Conservation (phyloP, 2,797 vertebrate genomes). For the Acrossocheilus wenchowensis region DNA sequence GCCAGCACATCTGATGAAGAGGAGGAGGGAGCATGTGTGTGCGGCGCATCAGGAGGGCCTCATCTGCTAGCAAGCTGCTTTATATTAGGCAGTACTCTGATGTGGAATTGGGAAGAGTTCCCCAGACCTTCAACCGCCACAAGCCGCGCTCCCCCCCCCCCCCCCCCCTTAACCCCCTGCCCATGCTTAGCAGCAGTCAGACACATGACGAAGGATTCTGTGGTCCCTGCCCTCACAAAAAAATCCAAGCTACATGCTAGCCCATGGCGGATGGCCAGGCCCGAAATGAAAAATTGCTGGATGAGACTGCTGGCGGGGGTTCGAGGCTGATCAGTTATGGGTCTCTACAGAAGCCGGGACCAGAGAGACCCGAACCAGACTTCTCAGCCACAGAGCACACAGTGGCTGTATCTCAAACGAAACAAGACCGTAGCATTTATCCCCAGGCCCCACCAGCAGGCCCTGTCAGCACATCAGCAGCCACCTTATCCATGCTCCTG, state of each 20-base stretch:
- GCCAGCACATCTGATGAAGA: slow-evolving; percentile 75
- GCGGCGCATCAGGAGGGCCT: slow-evolving; percentile 66
- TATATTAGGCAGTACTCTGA: slow-evolving; percentile 79
- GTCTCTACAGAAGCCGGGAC: slow-evolving; percentile 57
- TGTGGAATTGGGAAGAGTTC: slow-evolving; percentile 81
- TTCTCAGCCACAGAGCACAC: slow-evolving; percentile 71
- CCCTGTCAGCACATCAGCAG: slow-evolving; percentile 49
- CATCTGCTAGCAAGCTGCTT: slow-evolving; percentile 83
- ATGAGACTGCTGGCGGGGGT: slow-evolving; percentile 39
- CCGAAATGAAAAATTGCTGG: slow-evolving; percentile 61
- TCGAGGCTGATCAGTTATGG: slow-evolving; percentile 52
- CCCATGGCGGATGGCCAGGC: slow-evolving; percentile 48
- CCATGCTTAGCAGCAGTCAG: slow-evolving; percentile 63
- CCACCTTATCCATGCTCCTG: slow-evolving; percentile 33
- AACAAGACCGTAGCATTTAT: slow-evolving; percentile 65
- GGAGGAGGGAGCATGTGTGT: slow-evolving; percentile 58
- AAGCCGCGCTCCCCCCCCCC: slow-evolving; percentile 60
- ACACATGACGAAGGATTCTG: slow-evolving; percentile 60
- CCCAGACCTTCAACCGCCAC: slow-evolving; percentile 57
- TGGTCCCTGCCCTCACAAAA: slow-evolving; percentile 40
- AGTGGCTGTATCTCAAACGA: slow-evolving; percentile 67
- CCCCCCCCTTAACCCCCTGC: slow-evolving; percentile 16
- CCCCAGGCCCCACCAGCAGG: slow-evolving; percentile 22
- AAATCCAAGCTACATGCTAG: slow-evolving; percentile 48
- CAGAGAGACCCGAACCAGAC: slow-evolving; percentile 53